Percentiles rank a stretch among this genome's conserved stretches.
Evolutionary conservation across 2,797 vertebrate genomes (phyloP).

Genomic region (Halcyon chelicuti): DNA sequence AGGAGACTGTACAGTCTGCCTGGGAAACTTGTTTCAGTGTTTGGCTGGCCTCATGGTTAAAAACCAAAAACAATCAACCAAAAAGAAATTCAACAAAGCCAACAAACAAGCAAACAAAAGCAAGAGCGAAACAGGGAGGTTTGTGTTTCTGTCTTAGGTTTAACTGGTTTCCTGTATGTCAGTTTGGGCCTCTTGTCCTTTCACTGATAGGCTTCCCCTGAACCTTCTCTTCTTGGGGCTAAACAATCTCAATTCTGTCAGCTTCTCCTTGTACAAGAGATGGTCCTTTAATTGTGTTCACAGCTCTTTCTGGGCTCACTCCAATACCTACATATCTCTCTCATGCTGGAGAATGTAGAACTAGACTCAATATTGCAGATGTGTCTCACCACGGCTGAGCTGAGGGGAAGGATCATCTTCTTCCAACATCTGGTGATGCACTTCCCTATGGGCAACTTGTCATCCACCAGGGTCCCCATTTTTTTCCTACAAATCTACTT

Average conservation of each 20-base stretch:
- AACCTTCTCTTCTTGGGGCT: not conserved
- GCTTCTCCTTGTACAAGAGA: not conserved
- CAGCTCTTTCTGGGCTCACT: not conserved
- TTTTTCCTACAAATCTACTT: not conserved
- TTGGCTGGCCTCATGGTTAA: not conserved
- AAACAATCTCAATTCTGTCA: not conserved
- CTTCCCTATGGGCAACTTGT: not conserved
- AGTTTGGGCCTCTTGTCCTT: not conserved
- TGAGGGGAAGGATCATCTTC: not conserved
- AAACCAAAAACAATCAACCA: not conserved
- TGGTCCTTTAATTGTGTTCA: not conserved
- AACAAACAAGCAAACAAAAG: not conserved
- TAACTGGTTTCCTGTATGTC: not conserved
- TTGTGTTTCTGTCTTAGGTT: not conserved
- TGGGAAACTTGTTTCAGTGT: not conserved
- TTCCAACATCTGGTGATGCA: not conserved
- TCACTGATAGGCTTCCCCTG: not conserved
- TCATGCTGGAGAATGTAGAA: not conserved
- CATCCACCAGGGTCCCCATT: not conserved
- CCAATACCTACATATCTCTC: not conserved
- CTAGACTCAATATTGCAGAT: no score
- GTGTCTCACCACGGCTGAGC: not conserved
- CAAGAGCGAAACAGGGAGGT: fast-evolving
- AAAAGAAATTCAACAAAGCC: no score
- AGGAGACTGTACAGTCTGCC: not conserved